Base-by-base conservation (phyloP, 2,797 vertebrate species). In the Merluccius polli region DNA sequence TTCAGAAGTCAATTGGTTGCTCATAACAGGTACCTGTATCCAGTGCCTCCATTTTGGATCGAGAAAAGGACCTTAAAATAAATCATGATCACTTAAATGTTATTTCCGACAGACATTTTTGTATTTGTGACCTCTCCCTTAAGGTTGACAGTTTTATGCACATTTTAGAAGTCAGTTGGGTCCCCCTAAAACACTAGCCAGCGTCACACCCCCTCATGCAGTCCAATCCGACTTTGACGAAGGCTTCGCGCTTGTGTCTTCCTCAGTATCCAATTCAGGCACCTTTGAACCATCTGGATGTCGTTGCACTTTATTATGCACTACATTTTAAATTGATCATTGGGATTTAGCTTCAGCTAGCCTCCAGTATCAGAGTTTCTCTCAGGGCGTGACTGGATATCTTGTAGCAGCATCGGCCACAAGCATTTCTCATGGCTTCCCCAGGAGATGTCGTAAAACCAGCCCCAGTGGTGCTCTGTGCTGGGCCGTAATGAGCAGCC, bases 211-310 rank as follows among this genome's bases (percentile, higher is more conserved):
- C 75, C 79, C n/a, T 21, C 80, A 81, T 74, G 78, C 81, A 80
- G 78, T 77, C 79, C 67, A 80, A 63, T 76, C 13, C 18, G n/a
- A 63, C 52, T 63, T 24, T 24, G 52, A 24, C 21, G 3, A 63
- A 21, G 52, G n/a, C 44, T 18, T 79, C 73, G 73, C 77, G 44
- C 76, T 48, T 65, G 75, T 36, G 36, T 82, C 74, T 75, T 84
- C 48, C 71, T 78, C 76, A 29, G 73, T 72, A 82, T 81, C 80
- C 21, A 6, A 21, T 59, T 24, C 21, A 59, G 44, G 44, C 44
- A 3, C 18, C 71, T 82, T 59, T 85, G 83, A 89, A 24, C 52
- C 88, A 90, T 89, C 85, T 91, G 90, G 84, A 86, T 88, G 81
- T 85, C 70, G 84, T 89, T 90, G 83, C 68, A 76, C 75, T 77